Evolutionary conservation across 2,888 invertebrate genomes (phyloP).

Genomic region (Muscina levida): DNA sequence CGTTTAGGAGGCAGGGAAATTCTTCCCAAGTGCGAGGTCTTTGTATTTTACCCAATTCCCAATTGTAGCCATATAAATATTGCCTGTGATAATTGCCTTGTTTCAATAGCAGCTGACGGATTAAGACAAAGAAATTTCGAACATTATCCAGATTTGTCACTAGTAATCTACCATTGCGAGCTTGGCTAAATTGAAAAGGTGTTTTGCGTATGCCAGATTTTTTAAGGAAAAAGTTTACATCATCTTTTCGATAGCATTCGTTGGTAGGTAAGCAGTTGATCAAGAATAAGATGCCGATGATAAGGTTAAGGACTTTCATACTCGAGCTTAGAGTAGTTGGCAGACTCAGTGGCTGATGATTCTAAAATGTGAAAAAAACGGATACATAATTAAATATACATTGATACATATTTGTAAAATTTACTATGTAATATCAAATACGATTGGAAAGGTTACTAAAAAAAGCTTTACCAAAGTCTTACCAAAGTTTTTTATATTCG

Average conservation of each 20-base stretch:
- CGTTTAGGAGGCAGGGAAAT: constrained; percentile 78
- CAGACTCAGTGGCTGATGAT: too few species aligned
- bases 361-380: too few species aligned
- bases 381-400: too few species aligned
- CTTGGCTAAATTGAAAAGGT: constrained; percentile 52
- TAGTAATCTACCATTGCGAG: constrained; percentile 65
- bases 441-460: too few species aligned
- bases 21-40: constrained; percentile 66
- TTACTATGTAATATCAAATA: too few species aligned
- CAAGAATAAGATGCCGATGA: neutral
- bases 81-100: constrained; percentile 62
- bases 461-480: too few species aligned
- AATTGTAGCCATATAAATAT: constrained; percentile 52
- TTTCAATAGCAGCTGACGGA: constrained; percentile 55
- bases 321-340: too few species aligned
- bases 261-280: neutral
- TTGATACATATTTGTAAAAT: too few species aligned
- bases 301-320: neutral
- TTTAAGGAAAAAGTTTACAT: neutral
- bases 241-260: neutral
- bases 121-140: constrained; percentile 66
- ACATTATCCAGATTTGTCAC: constrained; percentile 71
- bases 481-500: too few species aligned
- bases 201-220: constrained; percentile 67
- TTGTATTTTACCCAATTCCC: constrained; percentile 75